These are phyloP conservation scores for Cichladusa arquata DNA, from an alignment of 2,113 vertebrate genomes.

Conservation along the genomic window DNA sequence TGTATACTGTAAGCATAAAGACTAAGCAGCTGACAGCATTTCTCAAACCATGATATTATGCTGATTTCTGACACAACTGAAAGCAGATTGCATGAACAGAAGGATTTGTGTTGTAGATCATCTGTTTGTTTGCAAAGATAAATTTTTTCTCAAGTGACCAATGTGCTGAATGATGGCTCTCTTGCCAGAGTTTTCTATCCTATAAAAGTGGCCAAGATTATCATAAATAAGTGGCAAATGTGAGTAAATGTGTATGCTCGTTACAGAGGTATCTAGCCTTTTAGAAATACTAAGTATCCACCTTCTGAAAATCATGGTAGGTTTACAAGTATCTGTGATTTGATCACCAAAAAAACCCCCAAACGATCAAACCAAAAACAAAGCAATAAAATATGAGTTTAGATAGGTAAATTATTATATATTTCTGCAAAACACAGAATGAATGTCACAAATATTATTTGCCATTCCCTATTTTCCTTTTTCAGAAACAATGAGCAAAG, in stretches of 20 bases:
- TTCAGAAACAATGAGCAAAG: background rate
- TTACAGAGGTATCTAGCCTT: background rate
- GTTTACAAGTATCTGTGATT: background rate
- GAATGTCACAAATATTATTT: background rate
- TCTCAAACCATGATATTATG: background rate
- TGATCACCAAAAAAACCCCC: fast-evolving
- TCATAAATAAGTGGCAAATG: background rate
- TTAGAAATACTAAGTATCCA: background rate
- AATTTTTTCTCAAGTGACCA: background rate
- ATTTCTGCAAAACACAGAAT: background rate
- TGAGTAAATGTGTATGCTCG: background rate
- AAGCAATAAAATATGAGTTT: background rate
- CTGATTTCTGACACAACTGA: background rate
- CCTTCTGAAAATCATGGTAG: background rate
- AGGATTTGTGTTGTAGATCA: background rate
- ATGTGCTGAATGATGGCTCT: background rate
- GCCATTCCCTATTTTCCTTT: background rate
- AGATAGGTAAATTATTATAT: background rate
- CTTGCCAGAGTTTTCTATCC: background rate
- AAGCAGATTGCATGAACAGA: background rate
- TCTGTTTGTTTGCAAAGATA: background rate
- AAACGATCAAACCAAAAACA: fast-evolving
- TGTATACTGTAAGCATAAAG: background rate
- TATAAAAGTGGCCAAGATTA: background rate
- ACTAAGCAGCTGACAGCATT: background rate